Percentiles rank a stretch among this genome's conserved stretches.
Conservation (phyloP, 2,113 vertebrate species). For the Chloropsis cyanopogon region DNA sequence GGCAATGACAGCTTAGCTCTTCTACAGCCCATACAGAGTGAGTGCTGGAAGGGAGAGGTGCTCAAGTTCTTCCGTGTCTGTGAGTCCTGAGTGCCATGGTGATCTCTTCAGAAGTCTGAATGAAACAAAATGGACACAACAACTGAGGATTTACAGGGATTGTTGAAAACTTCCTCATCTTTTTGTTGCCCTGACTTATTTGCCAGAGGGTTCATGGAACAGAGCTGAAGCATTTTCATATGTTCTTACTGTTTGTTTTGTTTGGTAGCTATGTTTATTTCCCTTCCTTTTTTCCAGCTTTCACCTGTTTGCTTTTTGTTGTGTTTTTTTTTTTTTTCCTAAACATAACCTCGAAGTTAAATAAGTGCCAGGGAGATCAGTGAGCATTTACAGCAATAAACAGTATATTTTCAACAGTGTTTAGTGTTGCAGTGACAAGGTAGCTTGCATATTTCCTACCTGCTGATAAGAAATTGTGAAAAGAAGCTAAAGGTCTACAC, state of each 20-base stretch:
- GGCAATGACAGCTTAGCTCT: background rate
- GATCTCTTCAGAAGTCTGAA: background rate
- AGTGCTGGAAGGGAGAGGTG: background rate
- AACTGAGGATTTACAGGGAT: background rate
- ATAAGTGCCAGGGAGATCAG: background rate
- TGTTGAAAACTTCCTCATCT: background rate
- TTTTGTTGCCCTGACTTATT: background rate
- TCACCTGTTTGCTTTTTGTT: background rate
- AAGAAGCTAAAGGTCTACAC: background rate
- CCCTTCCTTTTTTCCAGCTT: background rate
- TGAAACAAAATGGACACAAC: background rate
- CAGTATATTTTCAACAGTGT: background rate
- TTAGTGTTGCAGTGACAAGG: background rate
- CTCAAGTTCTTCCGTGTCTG: rapidly evolving
- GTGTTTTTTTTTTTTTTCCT: background rate
- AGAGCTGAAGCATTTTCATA: background rate
- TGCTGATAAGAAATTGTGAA: background rate
- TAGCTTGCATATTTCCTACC: background rate
- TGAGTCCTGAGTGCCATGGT: background rate
- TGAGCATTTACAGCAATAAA: background rate
- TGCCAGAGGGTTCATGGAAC: background rate
- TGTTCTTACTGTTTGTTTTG: background rate
- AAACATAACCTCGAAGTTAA: background rate
- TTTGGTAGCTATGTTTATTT: background rate
- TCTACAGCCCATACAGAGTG: background rate